These are phyloP conservation scores for Rhadina sibilatrix DNA, from an alignment of 2,113 vertebrate species.

Conservation along the genomic window DNA sequence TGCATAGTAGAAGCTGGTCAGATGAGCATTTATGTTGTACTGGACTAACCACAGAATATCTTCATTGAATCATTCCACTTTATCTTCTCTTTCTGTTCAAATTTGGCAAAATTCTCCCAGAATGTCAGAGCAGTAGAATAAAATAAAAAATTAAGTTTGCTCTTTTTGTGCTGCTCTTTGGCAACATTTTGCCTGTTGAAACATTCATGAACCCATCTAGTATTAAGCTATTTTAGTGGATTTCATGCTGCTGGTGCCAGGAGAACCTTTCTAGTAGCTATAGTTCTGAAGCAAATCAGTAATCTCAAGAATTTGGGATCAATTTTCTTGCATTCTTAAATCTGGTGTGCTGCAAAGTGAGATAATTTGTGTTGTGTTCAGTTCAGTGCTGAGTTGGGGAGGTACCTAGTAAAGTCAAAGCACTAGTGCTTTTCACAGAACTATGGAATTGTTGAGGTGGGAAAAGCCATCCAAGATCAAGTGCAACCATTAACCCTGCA, in stretches of 20 bases:
- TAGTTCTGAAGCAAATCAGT: background rate
- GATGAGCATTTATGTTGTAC: background rate
- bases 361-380: background rate
- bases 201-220: background rate
- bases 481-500: background rate
- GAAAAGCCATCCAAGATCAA: background rate
- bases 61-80: background rate
- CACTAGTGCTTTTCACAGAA: background rate
- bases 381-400: background rate
- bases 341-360: background rate
- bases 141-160: background rate
- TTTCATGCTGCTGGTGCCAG: background rate
- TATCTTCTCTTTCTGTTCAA: background rate
- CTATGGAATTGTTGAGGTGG: background rate
- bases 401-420: background rate
- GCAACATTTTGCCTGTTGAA: background rate
- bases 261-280: background rate
- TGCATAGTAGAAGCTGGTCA: background rate
- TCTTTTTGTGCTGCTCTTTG: background rate
- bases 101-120: background rate
- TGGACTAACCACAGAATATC: background rate
- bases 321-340: background rate
- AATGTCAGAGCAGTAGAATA: background rate
- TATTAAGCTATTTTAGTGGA: background rate
- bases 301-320: background rate